Percentiles rank a stretch among this genome's conserved stretches.
These are phyloP conservation scores for Miniopterus natalensis DNA, from an alignment of 2,113 vertebrate species.

Conservation along the genomic window DNA sequence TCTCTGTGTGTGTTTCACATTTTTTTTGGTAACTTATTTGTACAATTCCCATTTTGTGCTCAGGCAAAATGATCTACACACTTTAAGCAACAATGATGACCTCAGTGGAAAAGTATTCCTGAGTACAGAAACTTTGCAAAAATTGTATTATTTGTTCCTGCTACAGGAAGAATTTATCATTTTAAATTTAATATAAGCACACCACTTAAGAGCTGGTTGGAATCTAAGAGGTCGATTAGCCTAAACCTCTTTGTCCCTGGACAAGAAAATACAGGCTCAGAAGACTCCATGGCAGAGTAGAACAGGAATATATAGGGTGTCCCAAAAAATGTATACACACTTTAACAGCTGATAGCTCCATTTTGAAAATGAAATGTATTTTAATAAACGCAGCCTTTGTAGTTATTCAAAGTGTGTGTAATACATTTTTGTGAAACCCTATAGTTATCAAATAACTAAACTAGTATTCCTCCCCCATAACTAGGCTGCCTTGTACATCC, in stretches of 20 bases:
- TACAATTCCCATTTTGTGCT: slow-evolving; percentile 9
- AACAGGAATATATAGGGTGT: background rate
- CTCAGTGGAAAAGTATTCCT: background rate
- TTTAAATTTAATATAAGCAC: slow-evolving; percentile 28
- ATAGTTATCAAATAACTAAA: background rate
- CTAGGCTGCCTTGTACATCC: too few species aligned
- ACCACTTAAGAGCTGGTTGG: background rate
- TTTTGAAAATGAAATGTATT: too few species aligned
- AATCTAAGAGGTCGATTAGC: background rate
- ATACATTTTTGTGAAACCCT: too few species aligned
- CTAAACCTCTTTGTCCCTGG: background rate
- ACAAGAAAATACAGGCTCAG: background rate
- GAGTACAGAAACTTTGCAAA: slow-evolving; percentile 1
- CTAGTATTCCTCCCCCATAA: background rate
- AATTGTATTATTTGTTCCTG: background rate
- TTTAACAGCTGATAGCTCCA: too few species aligned
- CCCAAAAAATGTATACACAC: too few species aligned
- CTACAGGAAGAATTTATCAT: slow-evolving; percentile 1
- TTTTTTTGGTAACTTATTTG: background rate
- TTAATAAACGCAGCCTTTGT: too few species aligned
- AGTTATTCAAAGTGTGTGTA: too few species aligned
- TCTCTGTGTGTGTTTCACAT: background rate
- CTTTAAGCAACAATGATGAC: background rate
- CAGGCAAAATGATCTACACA: background rate
- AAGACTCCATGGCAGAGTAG: background rate